Percentiles rank a stretch among this genome's conserved stretches.
Evolutionary conservation across 2,113 vertebrate genomes (phyloP).

Genomic region (Sphaerodactylus townsendi): DNA sequence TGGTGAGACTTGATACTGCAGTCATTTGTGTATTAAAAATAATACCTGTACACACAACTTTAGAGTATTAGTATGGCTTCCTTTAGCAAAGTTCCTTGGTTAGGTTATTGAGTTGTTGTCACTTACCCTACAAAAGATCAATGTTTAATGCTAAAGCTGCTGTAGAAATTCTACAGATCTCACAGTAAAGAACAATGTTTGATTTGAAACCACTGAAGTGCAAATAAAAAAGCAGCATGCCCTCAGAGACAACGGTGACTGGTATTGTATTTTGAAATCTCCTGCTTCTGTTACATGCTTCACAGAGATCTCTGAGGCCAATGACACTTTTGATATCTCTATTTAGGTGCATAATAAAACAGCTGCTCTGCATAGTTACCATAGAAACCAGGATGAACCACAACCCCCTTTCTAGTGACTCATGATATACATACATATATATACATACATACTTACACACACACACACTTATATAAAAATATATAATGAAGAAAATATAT

Average conservation of each 20-base stretch:
- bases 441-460: too few species aligned
- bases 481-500: too few species aligned
- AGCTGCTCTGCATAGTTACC: background rate
- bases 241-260: background rate
- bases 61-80: too few species aligned
- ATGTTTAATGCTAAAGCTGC: background rate
- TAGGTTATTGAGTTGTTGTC: background rate
- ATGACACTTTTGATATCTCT: background rate
- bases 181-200: background rate
- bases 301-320: accelerated
- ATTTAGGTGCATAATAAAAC: accelerated
- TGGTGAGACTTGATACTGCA: too few species aligned
- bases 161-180: background rate
- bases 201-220: background rate
- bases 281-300: background rate
- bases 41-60: too few species aligned
- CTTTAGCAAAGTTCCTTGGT: background rate
- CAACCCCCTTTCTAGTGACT: too few species aligned
- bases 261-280: background rate
- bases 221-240: background rate
- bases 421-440: too few species aligned
- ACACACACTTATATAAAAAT: too few species aligned
- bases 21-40: too few species aligned
- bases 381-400: background rate
- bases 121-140: background rate